phyloP scores from a whole-genome alignment of 2,888 invertebrate species.

The Drosophila nr. medialis region DNA sequence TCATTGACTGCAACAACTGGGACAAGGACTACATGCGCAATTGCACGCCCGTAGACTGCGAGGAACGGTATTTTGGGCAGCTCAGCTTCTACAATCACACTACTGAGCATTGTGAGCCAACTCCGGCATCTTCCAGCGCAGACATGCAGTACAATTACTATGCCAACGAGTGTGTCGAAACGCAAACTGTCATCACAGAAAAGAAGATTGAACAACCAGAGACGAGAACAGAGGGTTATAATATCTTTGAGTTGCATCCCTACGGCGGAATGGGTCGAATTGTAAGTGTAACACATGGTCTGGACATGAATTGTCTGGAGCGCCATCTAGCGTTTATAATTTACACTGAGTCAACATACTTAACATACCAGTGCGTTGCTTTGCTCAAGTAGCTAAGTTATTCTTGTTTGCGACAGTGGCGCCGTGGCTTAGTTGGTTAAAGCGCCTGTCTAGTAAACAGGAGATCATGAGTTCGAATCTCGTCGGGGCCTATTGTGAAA shows the following conservation, averaged over 20 bases:
- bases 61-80: conserved; percentile 86
- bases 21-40: conserved; percentile 85
- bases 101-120: conserved; percentile 74
- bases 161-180: conserved; percentile 67
- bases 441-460: conserved; percentile 85
- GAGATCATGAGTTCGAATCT: conserved; percentile 85
- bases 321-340: conserved; percentile 20
- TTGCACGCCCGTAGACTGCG: conserved; percentile 86
- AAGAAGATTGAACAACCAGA: conserved; percentile 61
- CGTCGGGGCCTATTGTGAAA: conserved; percentile 81
- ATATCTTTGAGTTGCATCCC: conserved; percentile 44
- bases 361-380: not conserved
- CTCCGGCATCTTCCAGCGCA: conserved; percentile 34
- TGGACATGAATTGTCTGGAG: not conserved
- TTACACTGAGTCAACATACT: not conserved
- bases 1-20: conserved; percentile 75
- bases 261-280: conserved; percentile 10
- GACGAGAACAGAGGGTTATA: conserved; percentile 54
- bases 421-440: conserved; percentile 85
- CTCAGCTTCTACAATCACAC: conserved; percentile 85
- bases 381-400: conserved; percentile 3
- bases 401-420: conserved; percentile 46
- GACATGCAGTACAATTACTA: conserved; percentile 55
- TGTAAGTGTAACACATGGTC: conserved; percentile 3
- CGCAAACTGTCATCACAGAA: conserved; percentile 51